Percentiles rank a stretch among this genome's conserved stretches.
Evolutionary conservation across 2,113 vertebrate species (phyloP).

Genomic region (Xiphophorus couchianus): DNA sequence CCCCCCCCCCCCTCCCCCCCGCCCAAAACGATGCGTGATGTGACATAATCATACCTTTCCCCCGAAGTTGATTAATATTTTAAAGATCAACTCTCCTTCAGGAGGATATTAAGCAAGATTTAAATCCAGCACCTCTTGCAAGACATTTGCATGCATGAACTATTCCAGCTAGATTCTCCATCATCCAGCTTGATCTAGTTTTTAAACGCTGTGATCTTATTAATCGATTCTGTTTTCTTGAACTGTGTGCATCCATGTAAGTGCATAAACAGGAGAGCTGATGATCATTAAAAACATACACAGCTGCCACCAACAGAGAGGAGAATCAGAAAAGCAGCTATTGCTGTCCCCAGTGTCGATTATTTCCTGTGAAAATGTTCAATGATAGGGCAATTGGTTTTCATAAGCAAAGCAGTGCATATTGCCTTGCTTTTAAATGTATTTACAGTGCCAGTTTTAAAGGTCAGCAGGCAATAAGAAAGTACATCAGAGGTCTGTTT

Average conservation of each 20-base stretch:
- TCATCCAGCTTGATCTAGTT: constrained; percentile 51
- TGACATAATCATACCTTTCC: constrained; percentile 30
- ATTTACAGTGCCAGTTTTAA: constrained; percentile 35
- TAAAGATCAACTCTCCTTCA: constrained; percentile 17
- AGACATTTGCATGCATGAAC: constrained; percentile 21
- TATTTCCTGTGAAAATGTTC: constrained; percentile 42
- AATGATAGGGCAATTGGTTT: constrained; percentile 30
- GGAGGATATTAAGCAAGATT: constrained; percentile 29
- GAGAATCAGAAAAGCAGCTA: constrained; percentile 61
- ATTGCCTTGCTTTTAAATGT: constrained; percentile 27
- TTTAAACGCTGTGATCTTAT: constrained; percentile 54
- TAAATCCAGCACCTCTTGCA: constrained; percentile 13
- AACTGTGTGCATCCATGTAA: constrained; percentile 18
- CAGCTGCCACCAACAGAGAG: constrained; percentile 37
- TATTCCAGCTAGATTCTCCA: constrained; percentile 25
- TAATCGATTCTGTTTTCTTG: constrained; percentile 44
- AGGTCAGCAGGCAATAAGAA: constrained; percentile 47
- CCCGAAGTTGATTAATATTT: constrained; percentile 48
- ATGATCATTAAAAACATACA: constrained; percentile 38
- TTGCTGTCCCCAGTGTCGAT: constrained; percentile 33
- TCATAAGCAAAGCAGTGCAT: constrained; percentile 24
- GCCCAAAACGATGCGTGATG: constrained; percentile 19
- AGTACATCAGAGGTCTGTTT: constrained; percentile 17
- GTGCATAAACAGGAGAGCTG: constrained; percentile 27
- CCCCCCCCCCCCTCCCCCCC: neutral